Evolutionary conservation across 2,113 vertebrate genomes (phyloP).

Genomic region (Rhizomys pruinosus): DNA sequence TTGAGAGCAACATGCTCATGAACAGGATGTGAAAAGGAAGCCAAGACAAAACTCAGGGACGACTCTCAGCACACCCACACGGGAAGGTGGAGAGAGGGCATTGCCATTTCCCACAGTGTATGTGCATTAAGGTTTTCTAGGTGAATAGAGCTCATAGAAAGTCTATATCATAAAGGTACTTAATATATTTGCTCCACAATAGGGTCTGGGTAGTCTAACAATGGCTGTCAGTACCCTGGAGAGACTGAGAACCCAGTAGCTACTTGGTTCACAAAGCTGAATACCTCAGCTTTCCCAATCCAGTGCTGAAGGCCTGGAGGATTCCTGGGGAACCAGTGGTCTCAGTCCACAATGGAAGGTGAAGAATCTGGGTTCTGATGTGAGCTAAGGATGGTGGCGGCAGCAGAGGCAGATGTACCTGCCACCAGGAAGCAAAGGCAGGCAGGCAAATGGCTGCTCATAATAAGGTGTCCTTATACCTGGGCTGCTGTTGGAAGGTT

Average conservation of each 20-base stretch:
- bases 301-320: neutral
- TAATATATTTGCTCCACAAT: too few species aligned
- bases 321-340: neutral
- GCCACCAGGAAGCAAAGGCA: neutral
- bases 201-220: neutral
- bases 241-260: neutral
- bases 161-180: neutral
- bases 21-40: neutral
- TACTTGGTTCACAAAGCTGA: neutral
- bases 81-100: neutral
- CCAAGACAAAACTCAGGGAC: neutral
- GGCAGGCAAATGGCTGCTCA: neutral
- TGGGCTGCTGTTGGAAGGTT: neutral
- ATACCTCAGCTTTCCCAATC: neutral
- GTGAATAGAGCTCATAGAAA: too few species aligned
- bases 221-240: too few species aligned
- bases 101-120: neutral
- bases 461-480: too few species aligned
- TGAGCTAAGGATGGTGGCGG: neutral
- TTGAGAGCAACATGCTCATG: neutral
- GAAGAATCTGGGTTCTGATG: neutral
- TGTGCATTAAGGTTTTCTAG: neutral
- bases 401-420: neutral
- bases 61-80: neutral
- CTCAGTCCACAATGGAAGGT: neutral